Conservation (phyloP, 2,797 vertebrate genomes). For the Kryptopterus vitreolus region DNA sequence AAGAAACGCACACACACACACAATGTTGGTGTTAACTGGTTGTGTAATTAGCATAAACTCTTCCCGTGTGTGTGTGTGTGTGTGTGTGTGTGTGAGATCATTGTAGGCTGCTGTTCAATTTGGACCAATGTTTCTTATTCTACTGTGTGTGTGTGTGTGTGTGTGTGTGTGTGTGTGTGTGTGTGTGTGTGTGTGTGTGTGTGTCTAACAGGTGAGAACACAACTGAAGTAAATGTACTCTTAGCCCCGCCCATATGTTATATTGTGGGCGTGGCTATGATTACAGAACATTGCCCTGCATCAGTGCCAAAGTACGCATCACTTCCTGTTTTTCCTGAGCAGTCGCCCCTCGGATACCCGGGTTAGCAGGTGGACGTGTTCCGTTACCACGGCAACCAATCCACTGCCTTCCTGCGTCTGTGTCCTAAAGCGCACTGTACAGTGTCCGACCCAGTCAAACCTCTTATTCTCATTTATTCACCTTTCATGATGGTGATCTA, state of each 20-base stretch:
- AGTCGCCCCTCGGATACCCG: too few relatives aligned
- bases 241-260: neutral
- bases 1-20: neutral
- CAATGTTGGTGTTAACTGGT: neutral
- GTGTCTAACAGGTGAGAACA: neutral
- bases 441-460: neutral
- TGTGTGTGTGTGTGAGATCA: neutral
- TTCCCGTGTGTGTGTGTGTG: neutral
- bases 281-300: neutral
- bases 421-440: neutral
- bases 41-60: neutral
- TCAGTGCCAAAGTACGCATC: slow-evolving; percentile 13
- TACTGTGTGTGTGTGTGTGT: neutral
- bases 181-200: neutral
- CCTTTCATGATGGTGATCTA: neutral
- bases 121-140: slow-evolving; percentile 10
- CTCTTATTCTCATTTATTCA: neutral
- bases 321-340: neutral
- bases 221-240: neutral
- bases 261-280: too few relatives aligned
- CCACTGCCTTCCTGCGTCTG: neutral
- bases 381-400: neutral
- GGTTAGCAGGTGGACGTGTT: neutral
- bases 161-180: slow-evolving; percentile 15
- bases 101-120: slow-evolving; percentile 4